These are phyloP conservation scores for Setophaga kirtlandii DNA, from an alignment of 2,113 vertebrate genomes.

Conservation along the genomic window DNA sequence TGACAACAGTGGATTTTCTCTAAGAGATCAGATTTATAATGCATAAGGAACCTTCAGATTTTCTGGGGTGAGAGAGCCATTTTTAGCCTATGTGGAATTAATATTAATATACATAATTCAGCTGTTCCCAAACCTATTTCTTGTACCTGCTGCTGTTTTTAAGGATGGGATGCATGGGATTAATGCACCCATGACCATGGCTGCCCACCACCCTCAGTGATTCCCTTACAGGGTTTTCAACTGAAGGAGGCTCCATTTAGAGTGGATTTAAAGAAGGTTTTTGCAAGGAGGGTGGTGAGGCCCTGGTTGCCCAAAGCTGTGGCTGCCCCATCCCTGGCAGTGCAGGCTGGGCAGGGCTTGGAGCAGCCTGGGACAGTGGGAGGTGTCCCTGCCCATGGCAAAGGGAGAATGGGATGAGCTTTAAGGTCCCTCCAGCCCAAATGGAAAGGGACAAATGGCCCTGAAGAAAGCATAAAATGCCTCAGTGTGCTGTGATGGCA, in stretches of 20 bases:
- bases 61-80: not conserved
- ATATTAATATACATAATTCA: not conserved
- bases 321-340: not conserved
- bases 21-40: not conserved
- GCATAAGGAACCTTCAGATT: not conserved
- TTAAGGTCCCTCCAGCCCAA: not conserved
- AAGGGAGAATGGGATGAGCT: not conserved
- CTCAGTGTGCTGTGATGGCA: not conserved
- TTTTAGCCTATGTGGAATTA: not conserved
- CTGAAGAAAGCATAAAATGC: not conserved
- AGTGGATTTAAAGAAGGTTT: not conserved
- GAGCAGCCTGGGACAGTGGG: rapidly evolving
- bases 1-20: not conserved
- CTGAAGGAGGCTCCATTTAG: not conserved
- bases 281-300: not conserved
- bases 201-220: not conserved
- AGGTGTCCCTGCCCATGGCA: not conserved
- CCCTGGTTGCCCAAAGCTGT: not conserved
- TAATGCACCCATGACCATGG: rapidly evolving
- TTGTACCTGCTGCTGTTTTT: not conserved
- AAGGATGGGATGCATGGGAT: not conserved
- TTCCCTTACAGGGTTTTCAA: not conserved
- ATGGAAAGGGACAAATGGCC: rapidly evolving
- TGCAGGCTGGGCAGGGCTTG: rapidly evolving
- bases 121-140: not conserved